A percentile compares a stretch with the other conserved stretches of the same genome.
These are phyloP conservation scores for Heliconius nattereri DNA, from an alignment of 1,140 invertebrate species.

Conservation along the genomic window DNA sequence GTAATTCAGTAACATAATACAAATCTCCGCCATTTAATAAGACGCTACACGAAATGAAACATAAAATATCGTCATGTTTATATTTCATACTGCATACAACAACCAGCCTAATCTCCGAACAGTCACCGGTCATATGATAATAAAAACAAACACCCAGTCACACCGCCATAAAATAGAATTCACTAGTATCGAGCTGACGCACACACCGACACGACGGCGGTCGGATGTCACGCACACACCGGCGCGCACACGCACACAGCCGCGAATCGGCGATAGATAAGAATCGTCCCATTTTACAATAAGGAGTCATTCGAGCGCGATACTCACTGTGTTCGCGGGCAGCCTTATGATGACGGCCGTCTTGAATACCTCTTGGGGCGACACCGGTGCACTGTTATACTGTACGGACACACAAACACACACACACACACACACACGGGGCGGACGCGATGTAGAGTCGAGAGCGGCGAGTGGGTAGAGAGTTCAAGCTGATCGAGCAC, in stretches of 20 bases:
- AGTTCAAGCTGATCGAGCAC: slow-evolving; percentile 45
- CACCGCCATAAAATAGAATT: slow-evolving; percentile 76
- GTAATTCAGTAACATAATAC: neutral
- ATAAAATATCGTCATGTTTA: slow-evolving; percentile 15
- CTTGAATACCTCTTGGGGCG: slow-evolving; percentile 65
- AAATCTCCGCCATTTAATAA: no score
- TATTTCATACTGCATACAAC: slow-evolving; percentile 3
- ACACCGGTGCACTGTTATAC: slow-evolving; percentile 59
- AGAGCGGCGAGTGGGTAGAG: slow-evolving; percentile 45
- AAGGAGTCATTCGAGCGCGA: slow-evolving; percentile 67
- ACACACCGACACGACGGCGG: slow-evolving; percentile 59
- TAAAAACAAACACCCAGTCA: slow-evolving; percentile 80
- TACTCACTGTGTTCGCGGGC: slow-evolving; percentile 78
- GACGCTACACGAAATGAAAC: neutral
- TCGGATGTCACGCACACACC: slow-evolving; percentile 68
- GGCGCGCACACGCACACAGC: slow-evolving; percentile 40
- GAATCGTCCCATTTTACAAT: slow-evolving; percentile 80
- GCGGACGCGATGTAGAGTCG: slow-evolving; percentile 38
- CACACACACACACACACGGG: slow-evolving; percentile 17
- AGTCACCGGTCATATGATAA: slow-evolving; percentile 77
- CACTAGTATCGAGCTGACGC: slow-evolving; percentile 76
- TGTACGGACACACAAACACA: slow-evolving; percentile 54
- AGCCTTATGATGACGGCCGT: slow-evolving; percentile 78
- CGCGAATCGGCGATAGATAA: slow-evolving; percentile 63
- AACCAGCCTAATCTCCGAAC: slow-evolving; percentile 49